These are phyloP conservation scores for Xiphorhynchus erythropygius DNA, from an alignment of 2,797 vertebrate genomes.

Conservation along the genomic window DNA sequence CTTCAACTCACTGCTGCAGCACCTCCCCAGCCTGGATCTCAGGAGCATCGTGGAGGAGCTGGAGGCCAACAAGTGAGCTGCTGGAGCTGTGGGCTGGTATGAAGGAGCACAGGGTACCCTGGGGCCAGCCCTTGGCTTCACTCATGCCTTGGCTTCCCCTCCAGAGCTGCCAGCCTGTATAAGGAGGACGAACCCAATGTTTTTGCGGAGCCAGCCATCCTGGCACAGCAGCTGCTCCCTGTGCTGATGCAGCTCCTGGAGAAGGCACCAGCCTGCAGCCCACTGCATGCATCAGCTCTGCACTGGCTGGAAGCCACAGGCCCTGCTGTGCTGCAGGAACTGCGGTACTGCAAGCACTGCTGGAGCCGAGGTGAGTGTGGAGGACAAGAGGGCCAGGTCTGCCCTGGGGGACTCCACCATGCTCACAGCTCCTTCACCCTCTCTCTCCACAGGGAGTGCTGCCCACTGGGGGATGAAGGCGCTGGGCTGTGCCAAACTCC, in stretches of 20 bases:
- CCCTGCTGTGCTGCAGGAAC: slow-evolving; percentile 53
- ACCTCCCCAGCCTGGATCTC: slow-evolving; percentile 80
- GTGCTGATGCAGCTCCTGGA: slow-evolving; percentile 79
- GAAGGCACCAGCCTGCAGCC: slow-evolving; percentile 57
- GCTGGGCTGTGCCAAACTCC: slow-evolving; percentile 78
- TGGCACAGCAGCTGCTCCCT: slow-evolving; percentile 79
- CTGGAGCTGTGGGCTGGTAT: neutral
- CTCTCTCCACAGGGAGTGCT: neutral
- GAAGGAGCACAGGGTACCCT: fast-evolving
- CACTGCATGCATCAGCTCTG: slow-evolving; percentile 46
- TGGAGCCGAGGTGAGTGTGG: slow-evolving; percentile 55
- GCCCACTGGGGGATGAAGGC: slow-evolving; percentile 72
- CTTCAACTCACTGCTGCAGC: slow-evolving; percentile 76
- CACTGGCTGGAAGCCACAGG: slow-evolving; percentile 74
- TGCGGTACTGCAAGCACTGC: slow-evolving; percentile 69
- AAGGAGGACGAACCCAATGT: slow-evolving; percentile 88
- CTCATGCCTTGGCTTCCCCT: neutral
- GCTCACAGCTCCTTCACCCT: fast-evolving
- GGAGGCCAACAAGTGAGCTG: slow-evolving; percentile 74
- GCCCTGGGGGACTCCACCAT: fast-evolving
- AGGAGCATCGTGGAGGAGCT: slow-evolving; percentile 68
- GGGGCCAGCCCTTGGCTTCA: neutral
- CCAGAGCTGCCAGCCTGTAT: slow-evolving; percentile 82
- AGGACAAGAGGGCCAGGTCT: neutral
- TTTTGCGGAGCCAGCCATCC: slow-evolving; percentile 83